These are phyloP conservation scores for Ardeotis arabs DNA, from an alignment of 2,113 vertebrate species.

Conservation along the genomic window DNA sequence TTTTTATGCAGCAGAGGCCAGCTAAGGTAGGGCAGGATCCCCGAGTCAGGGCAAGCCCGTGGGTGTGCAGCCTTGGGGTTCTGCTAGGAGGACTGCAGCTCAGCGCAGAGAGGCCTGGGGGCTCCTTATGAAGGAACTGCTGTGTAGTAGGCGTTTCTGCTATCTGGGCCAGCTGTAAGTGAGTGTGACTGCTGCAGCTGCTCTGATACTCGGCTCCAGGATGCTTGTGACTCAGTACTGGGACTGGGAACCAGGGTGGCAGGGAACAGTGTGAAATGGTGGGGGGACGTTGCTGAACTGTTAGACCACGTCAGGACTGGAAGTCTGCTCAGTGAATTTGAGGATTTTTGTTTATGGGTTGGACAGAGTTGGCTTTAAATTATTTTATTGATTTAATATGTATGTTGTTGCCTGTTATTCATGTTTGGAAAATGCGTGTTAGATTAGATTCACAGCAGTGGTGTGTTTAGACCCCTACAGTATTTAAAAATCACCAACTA, in stretches of 20 bases:
- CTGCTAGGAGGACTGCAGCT: not conserved
- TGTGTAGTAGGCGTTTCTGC: fast-evolving
- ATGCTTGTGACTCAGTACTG: not conserved
- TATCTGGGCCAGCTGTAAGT: not conserved
- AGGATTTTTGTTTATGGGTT: not conserved
- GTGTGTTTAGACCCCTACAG: not conserved
- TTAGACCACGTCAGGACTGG: not conserved
- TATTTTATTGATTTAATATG: not conserved
- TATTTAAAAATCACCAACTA: not conserved
- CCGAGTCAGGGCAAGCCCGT: not conserved
- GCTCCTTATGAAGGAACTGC: not conserved
- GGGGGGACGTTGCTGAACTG: not conserved
- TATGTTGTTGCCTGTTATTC: not conserved
- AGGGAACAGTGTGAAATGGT: not conserved
- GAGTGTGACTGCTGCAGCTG: not conserved
- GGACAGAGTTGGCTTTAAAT: not conserved
- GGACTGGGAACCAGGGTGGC: not conserved
- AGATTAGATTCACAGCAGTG: fast-evolving
- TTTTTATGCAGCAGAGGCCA: not conserved
- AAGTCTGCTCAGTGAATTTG: not conserved
- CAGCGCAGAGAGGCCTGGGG: fast-evolving
- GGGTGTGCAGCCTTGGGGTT: not conserved
- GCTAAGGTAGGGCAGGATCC: not conserved
- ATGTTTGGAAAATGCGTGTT: not conserved
- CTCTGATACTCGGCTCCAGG: fast-evolving